Evolutionary conservation across 35 echinoderm and acorn worm species (phyloP), one percentile per base, ranked within the genome.

Genomic region (Anneissia japonica): DNA sequence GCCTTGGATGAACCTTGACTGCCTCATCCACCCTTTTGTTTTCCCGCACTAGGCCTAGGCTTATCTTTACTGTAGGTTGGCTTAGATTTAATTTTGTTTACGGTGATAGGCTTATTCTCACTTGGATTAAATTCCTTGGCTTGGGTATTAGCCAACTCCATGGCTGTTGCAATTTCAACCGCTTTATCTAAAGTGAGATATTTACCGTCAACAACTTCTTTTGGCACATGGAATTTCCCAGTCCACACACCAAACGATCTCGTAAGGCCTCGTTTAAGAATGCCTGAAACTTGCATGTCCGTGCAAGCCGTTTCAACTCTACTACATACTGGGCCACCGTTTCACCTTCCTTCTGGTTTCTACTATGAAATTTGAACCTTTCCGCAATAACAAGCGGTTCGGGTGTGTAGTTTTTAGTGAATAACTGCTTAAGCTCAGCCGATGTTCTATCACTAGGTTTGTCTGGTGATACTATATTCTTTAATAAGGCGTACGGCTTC

Each of bases 301-400:
- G 14, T 77, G 75, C 75, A 11, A 77, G 29, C 35, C 28, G 30
- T 34, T 77, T 28, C 14, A 77, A 34, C 30, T 77, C 75, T 21
- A 77, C 75, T 21, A 34, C 13, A 34, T 77, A 0, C 75, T 77
- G 75, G 75, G 75, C 75, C 30, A 16, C 75, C 35, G 75, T 30
- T 30, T 77, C 75, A 16, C 75, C 75, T 12, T 21, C 14, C 75
- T 77, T 77, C 75, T 77, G 75, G 13, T 83, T 39, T 41, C 56
- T 33, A 40, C 83, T 89, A 23, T 89, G 81, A 40, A 89, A 89
- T 41, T 84, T 84, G 36, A 41, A 83, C 11, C 79, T 38, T 38
- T 89, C 87, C 21, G 87, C 80, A 3, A 84, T 89, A 17, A 76
- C 76, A 2, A 83, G 74, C 10, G 72, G 80, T 75, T 83, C 39